A percentile compares a stretch with the other conserved stretches of the same genome.
These are phyloP conservation scores for Coelopa frigida DNA, from an alignment of 1,140 invertebrate species.

Conservation along the genomic window DNA sequence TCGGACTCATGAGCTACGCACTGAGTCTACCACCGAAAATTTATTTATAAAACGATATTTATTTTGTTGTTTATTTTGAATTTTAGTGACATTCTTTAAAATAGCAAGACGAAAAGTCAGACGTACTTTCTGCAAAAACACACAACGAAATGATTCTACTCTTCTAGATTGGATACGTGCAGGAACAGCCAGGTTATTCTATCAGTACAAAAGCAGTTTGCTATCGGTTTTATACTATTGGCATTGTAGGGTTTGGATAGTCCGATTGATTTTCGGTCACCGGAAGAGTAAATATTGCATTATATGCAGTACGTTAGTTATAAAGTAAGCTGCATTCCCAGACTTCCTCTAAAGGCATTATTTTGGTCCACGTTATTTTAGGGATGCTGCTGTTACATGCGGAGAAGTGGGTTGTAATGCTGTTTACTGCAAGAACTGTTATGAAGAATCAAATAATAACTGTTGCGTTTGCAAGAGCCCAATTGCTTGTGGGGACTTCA, in stretches of 20 bases:
- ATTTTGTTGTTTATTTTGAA: no score
- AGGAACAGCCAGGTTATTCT: conserved; percentile 38
- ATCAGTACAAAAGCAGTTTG: conserved; percentile 3
- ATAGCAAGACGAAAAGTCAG: conserved; percentile 58
- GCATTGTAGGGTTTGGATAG: conserved; percentile 25
- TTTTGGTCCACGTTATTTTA: no score
- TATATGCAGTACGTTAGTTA: conserved; percentile 31
- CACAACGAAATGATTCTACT: conserved; percentile 43
- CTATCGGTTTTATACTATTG: conserved; percentile 16
- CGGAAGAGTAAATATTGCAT: conserved; percentile 31
- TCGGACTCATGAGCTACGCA: no score
- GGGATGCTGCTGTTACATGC: conserved; percentile 46
- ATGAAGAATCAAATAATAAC: conserved; percentile 58
- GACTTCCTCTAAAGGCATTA: conserved; percentile 2
- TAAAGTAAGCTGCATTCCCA: conserved; percentile 17
- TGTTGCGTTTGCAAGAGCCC: conserved; percentile 69
- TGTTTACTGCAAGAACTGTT: conserved; percentile 67
- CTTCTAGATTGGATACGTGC: conserved; percentile 46
- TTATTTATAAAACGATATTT: neutral
- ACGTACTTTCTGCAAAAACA: conserved; percentile 48
- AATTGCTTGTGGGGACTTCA: conserved; percentile 64
- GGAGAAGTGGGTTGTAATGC: conserved; percentile 57
- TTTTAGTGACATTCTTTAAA: conserved; percentile 54
- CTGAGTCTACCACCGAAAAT: no score
- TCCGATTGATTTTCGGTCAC: conserved; percentile 24